Percentiles rank a stretch among this genome's conserved stretches.
phyloP scores from a whole-genome alignment of 2,888 invertebrate genomes.

The Erebia aethiops region DNA sequence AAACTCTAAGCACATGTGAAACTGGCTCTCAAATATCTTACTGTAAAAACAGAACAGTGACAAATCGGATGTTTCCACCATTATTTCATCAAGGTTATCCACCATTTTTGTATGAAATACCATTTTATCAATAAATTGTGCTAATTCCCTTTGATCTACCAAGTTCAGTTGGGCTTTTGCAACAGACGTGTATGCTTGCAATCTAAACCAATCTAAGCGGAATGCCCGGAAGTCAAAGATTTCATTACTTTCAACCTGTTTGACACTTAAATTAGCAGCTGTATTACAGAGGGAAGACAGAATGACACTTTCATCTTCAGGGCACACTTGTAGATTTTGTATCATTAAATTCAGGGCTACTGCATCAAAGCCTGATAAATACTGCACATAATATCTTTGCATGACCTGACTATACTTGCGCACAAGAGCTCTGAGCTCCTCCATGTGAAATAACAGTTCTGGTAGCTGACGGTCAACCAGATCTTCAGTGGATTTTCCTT shows the following conservation, averaged over 20 bases:
- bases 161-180: constrained; percentile 90
- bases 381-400: constrained; percentile 98
- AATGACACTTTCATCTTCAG: constrained; percentile 97
- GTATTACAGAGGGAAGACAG: constrained; percentile 95
- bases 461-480: constrained; percentile 97
- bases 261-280: constrained; percentile 92
- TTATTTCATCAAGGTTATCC: constrained; percentile 97
- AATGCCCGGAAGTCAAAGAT: constrained; percentile 97
- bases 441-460: constrained; percentile 98
- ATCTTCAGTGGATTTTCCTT: constrained; percentile 95
- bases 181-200: constrained; percentile 96
- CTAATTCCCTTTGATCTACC: constrained; percentile 92
- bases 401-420: constrained; percentile 98
- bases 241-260: constrained; percentile 98
- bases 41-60: constrained; percentile 99
- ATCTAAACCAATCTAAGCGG: constrained; percentile 97
- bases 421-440: constrained; percentile 96
- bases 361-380: constrained; percentile 97
- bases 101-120: constrained; percentile 99
- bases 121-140: constrained; percentile 96
- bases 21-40: constrained; percentile 98
- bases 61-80: constrained; percentile 98
- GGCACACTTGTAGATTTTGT: constrained; percentile 91
- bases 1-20: constrained; percentile 99
- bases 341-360: constrained; percentile 93